Evolutionary conservation across 2,113 vertebrate species (phyloP), one percentile per base, ranked within the genome.

Genomic region (Archocentrus centrarchus): DNA sequence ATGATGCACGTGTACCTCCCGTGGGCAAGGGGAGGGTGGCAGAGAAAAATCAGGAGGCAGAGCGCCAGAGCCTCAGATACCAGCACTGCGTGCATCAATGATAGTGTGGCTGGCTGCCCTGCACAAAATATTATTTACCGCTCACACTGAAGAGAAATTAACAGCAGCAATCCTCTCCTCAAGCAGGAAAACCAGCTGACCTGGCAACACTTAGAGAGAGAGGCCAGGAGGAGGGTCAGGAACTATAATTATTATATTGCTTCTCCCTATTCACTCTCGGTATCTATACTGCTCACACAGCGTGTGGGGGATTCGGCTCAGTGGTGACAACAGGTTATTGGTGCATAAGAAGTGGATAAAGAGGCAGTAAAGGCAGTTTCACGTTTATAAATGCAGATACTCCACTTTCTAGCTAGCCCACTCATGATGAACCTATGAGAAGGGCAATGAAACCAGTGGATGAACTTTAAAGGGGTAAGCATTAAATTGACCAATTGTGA

Each of bases 41-140:
- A 83, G 77, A 68, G 64, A 68, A 47, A 87, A 89, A 90, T 91
- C 85, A 70, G 75, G 41, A 90, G 89, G 85, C 83, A 88, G 6
- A 77, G 55, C 90, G 83, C 77, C 68, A 82, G 78, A 89, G 85
- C 55, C 30, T 27, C 80, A 73, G 88, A 94, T 93, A 94, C 91
- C 91, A 17, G 88, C 83, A 86, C 62, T 68, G 86, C 88, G 87
- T 59, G 89, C 87, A 94, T 94, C 92, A 86, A 64, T 90, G 89
- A 92, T 86, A 90, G 82, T 59, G 81, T 83, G 81, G 82, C 88
- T 82, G 87, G 86, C 83, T 85, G 91, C 91, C 87, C 66, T 44
- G 85, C 79, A 89, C 88, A 93, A 91, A 94, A 94, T 89, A 88
- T 93, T 95, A 93, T 96, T 96, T 95, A 95, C 92, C 87, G 92